Conservation (phyloP, 2,113 vertebrate genomes). For the Paracanthobrama guichenoti region DNA sequence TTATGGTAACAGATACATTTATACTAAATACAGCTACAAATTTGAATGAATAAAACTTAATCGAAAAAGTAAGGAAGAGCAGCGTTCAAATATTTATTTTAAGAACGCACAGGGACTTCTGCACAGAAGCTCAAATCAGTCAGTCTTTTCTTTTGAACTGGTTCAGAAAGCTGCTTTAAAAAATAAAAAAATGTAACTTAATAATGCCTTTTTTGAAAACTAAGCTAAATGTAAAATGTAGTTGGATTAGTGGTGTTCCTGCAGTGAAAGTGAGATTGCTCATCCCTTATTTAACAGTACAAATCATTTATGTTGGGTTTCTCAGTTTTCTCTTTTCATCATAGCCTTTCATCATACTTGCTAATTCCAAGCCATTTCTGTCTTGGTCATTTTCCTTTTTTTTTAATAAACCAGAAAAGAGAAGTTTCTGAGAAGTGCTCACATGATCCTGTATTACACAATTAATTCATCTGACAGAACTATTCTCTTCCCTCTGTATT, state of each 20-base stretch:
- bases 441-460: constrained; percentile 25
- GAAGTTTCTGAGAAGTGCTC: constrained; percentile 11
- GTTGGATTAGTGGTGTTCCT: background rate
- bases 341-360: background rate
- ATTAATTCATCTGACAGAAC: background rate
- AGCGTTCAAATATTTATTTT: background rate
- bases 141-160: no score
- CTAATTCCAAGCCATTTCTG: background rate
- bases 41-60: background rate
- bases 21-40: background rate
- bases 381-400: constrained; percentile 20
- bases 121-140: no score
- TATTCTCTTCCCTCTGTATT: background rate
- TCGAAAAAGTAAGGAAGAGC: background rate
- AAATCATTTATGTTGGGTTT: background rate
- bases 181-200: no score
- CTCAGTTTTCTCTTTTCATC: background rate
- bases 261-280: background rate
- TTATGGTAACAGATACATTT: background rate
- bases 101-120: no score
- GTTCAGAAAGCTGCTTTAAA: no score
- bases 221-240: background rate
- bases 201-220: no score
- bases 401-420: constrained; percentile 30
- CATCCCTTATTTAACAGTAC: background rate